A percentile compares a stretch with the other conserved stretches of the same genome.
Conservation (phyloP, 2,797 vertebrate species). For the Cynodonichthys magdalenae region DNA sequence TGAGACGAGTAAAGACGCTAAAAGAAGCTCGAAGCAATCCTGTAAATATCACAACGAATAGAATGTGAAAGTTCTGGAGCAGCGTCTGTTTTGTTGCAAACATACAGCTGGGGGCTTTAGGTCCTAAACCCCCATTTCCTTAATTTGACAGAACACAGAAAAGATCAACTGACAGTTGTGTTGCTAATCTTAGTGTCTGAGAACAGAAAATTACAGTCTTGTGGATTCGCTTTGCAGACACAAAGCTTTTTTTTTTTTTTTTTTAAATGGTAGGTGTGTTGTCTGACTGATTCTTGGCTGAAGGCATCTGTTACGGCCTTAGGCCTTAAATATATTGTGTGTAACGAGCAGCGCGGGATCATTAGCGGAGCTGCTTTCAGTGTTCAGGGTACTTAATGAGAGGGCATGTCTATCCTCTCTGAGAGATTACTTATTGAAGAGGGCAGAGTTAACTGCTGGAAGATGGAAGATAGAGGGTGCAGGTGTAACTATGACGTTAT, state of each 20-base stretch:
- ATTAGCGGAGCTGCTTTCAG: conserved; percentile 64
- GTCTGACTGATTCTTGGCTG: conserved; percentile 21
- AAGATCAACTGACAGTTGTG: conserved; percentile 4
- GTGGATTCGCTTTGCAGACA: conserved; percentile 40
- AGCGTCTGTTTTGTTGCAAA: conserved; percentile 27
- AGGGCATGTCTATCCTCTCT: conserved; percentile 50
- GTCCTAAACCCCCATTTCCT: conserved; percentile 24
- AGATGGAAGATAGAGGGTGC: neutral
- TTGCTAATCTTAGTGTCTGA: conserved; percentile 12
- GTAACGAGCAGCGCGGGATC: conserved; percentile 43
- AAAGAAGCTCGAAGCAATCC: neutral
- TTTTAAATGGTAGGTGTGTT: conserved; percentile 18
- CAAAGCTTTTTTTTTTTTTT: conserved; percentile 32
- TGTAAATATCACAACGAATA: conserved; percentile 41
- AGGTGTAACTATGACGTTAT: neutral
- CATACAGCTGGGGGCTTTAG: conserved; percentile 9
- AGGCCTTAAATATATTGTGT: conserved; percentile 36
- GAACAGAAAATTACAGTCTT: conserved; percentile 17
- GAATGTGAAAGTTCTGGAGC: conserved; percentile 69
- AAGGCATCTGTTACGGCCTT: conserved; percentile 17
- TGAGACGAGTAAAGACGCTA: conserved; percentile 45
- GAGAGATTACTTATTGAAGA: conserved; percentile 58
- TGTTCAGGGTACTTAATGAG: conserved; percentile 53
- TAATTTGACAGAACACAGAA: conserved; percentile 14
- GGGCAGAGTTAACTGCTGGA: conserved; percentile 27